Percentiles rank a stretch among this genome's conserved stretches.
phyloP scores from a whole-genome alignment of 2,797 vertebrate genomes.

The Thaleichthys pacificus region DNA sequence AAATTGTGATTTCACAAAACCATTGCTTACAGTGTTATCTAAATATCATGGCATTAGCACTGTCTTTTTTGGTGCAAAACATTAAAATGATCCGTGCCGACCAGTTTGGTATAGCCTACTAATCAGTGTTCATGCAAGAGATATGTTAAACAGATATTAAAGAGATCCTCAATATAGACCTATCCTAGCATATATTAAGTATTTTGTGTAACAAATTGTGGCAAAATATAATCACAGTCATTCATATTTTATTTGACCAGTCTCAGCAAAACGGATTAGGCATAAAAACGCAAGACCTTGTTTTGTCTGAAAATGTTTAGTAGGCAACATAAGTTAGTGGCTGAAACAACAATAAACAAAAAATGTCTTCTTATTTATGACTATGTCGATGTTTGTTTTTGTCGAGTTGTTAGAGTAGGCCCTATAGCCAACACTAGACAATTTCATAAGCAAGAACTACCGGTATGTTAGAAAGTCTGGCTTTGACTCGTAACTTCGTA shows the following conservation, averaged over 20 bases:
- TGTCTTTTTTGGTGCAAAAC: too few species aligned
- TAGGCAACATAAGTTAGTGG: not conserved
- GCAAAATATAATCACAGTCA: not conserved
- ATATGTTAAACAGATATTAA: too few species aligned
- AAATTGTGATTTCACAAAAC: not conserved
- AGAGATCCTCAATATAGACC: too few species aligned
- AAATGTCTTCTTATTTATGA: not conserved
- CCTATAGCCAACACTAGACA: too few species aligned
- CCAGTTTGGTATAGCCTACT: not conserved
- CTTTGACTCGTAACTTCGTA: too few species aligned
- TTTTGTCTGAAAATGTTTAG: not conserved
- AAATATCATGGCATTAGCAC: not conserved
- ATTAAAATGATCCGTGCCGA: too few species aligned
- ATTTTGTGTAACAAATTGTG: too few species aligned
- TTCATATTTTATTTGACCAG: not conserved
- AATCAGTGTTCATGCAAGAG: not conserved
- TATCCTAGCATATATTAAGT: too few species aligned
- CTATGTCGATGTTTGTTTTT: not conserved
- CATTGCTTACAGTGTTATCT: not conserved
- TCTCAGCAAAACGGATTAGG: not conserved
- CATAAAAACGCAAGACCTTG: not conserved
- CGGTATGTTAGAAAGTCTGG: too few species aligned
- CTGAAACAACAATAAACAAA: not conserved
- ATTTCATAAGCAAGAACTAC: too few species aligned
- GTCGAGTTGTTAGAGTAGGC: too few species aligned